A percentile compares a stretch with the other conserved stretches of the same genome.
Conservation (phyloP, 2,113 vertebrate species). For the Zootoca vivipara region DNA sequence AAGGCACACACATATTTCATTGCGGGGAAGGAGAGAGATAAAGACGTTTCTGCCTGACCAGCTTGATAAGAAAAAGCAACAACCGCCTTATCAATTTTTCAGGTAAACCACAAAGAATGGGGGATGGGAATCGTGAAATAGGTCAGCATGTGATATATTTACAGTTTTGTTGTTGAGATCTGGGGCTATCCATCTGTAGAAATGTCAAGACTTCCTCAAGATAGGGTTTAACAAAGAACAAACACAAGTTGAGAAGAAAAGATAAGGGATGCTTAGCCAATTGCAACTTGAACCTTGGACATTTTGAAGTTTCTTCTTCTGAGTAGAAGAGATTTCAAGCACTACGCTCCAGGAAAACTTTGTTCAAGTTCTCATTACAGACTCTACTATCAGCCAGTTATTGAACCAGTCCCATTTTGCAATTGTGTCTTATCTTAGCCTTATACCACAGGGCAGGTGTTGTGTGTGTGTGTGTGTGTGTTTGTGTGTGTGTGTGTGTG, state of each 20-base stretch:
- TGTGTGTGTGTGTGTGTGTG: too few species aligned
- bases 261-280: not conserved
- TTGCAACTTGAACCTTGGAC: not conserved
- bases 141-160: not conserved
- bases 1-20: not conserved
- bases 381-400: too few species aligned
- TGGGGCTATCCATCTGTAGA: not conserved
- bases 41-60: not conserved
- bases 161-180: not conserved
- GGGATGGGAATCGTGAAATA: not conserved
- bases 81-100: not conserved
- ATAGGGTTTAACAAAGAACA: not conserved
- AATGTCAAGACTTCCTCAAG: conserved; percentile 9
- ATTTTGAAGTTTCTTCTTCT: not conserved
- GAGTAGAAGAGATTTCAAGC: not conserved
- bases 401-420: too few species aligned
- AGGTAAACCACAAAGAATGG: not conserved
- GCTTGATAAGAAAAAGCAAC: not conserved
- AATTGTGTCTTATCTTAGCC: too few species aligned
- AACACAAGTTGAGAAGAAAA: not conserved
- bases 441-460: too few species aligned
- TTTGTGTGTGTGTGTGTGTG: too few species aligned
- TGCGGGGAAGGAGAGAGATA: not conserved
- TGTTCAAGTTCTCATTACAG: not conserved
- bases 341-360: not conserved